Conservation (phyloP, 2,113 vertebrate genomes). For the Trogon melanurus region DNA sequence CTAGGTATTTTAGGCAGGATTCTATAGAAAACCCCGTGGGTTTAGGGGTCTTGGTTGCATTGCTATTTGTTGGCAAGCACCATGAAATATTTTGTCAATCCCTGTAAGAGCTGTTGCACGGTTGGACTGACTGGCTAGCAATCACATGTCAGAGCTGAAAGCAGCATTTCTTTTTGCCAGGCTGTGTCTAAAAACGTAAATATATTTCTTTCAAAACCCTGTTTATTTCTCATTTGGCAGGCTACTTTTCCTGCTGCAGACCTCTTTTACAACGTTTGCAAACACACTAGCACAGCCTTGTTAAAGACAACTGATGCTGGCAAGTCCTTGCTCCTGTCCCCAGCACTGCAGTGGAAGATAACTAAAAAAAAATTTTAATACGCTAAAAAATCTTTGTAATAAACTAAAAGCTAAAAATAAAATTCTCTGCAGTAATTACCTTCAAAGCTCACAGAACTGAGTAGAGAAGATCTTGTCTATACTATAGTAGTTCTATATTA, state of each 20-base stretch:
- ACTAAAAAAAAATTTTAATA: neutral
- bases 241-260: neutral
- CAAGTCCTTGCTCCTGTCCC: neutral
- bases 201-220: neutral
- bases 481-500: neutral
- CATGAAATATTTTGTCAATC: neutral
- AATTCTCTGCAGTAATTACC: neutral
- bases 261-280: neutral
- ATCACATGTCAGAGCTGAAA: neutral
- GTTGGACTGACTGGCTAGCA: neutral
- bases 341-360: neutral
- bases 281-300: neutral
- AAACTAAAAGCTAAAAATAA: neutral
- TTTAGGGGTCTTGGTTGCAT: neutral
- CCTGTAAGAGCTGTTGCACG: neutral
- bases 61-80: neutral
- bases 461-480: neutral
- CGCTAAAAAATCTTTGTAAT: neutral
- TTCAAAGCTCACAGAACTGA: neutral
- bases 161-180: slow-evolving; percentile 3
- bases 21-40: neutral
- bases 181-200: neutral
- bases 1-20: neutral
- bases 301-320: neutral
- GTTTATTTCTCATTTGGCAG: neutral